These are phyloP conservation scores for Calcarius ornatus DNA, from an alignment of 2,113 vertebrate genomes.

Conservation along the genomic window DNA sequence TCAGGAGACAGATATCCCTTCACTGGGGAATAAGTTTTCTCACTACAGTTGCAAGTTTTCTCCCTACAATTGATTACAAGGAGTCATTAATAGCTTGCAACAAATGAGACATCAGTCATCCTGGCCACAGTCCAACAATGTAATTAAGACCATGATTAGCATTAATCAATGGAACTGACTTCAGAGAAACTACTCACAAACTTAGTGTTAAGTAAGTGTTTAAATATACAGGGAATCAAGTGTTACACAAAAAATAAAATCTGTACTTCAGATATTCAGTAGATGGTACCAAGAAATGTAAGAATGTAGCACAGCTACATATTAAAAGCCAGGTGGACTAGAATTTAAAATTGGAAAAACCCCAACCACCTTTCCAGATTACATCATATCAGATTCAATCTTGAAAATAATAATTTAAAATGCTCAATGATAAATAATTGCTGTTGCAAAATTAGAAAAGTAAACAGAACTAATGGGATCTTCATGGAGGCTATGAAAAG, in stretches of 20 bases:
- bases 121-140: background rate
- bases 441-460: background rate
- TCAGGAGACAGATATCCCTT: background rate
- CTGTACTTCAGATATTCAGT: background rate
- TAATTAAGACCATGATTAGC: slow-evolving; percentile 24
- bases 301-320: background rate
- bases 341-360: background rate
- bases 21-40: background rate
- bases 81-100: background rate
- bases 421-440: background rate
- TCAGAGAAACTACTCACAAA: background rate
- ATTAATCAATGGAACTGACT: slow-evolving; percentile 5
- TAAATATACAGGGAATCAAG: background rate
- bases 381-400: background rate
- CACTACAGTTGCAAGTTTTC: background rate
- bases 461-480: background rate
- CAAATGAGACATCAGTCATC: background rate
- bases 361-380: rapidly evolving
- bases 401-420: background rate
- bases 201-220: background rate
- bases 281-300: background rate
- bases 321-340: background rate
- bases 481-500: background rate
- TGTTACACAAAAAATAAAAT: background rate
- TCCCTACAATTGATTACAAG: background rate